phyloP scores from a whole-genome alignment of 2,888 invertebrate species.

The Chrysolina haemoptera region DNA sequence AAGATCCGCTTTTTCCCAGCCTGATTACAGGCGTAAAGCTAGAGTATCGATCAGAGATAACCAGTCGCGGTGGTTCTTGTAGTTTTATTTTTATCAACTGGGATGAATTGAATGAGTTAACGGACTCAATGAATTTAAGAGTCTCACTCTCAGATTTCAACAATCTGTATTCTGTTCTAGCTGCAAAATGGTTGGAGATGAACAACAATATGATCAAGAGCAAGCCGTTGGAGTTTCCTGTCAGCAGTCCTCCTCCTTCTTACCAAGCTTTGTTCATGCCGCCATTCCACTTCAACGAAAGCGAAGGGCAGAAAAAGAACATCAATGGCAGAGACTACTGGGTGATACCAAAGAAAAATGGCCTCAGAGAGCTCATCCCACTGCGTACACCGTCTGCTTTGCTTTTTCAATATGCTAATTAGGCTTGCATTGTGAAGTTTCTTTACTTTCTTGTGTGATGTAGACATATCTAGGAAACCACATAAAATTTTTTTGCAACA shows the following conservation, averaged over 20 bases:
- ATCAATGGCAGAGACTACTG: slow-evolving; percentile 87
- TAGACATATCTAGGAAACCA: no score
- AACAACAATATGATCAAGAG: slow-evolving; percentile 33
- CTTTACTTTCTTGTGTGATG: no score
- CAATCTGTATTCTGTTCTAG: background rate
- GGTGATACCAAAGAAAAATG: slow-evolving; percentile 75
- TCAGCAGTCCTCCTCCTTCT: slow-evolving; percentile 74
- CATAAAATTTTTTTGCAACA: no score
- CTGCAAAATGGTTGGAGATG: slow-evolving; percentile 13
- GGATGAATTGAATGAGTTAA: no score
- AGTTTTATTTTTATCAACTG: no score
- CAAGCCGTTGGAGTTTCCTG: slow-evolving; percentile 1
- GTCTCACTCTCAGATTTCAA: no score
- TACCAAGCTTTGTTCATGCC: slow-evolving; percentile 76
- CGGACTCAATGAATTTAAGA: no score
- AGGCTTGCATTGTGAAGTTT: slow-evolving; percentile 11
- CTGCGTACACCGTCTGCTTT: slow-evolving; percentile 84
- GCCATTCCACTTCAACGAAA: slow-evolving; percentile 57
- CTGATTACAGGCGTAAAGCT: no score
- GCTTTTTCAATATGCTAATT: slow-evolving; percentile 77
- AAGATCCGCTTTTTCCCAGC: no score
- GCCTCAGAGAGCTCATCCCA: slow-evolving; percentile 80
- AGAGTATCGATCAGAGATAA: no score
- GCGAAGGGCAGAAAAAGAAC: slow-evolving; percentile 71
- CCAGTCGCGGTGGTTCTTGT: no score